Evolutionary conservation across 2,113 vertebrate species (phyloP).

Genomic region (Bettongia penicillata): DNA sequence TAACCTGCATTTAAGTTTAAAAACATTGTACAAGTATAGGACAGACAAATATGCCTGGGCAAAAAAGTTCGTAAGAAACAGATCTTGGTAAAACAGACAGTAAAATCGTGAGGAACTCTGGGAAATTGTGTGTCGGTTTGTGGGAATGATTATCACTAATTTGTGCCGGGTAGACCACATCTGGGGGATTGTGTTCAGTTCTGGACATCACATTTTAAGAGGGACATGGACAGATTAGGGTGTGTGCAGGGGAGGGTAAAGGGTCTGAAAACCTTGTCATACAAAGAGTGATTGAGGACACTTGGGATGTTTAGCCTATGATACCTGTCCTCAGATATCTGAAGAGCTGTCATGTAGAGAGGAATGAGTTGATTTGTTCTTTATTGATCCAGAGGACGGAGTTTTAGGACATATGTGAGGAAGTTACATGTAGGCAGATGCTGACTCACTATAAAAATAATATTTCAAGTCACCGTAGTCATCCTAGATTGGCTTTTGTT

Average conservation of each 20-base stretch:
- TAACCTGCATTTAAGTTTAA: not conserved
- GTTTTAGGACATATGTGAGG: not conserved
- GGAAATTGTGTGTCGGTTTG: not conserved
- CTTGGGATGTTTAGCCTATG: not conserved
- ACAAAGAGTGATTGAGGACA: not conserved
- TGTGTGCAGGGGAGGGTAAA: not conserved
- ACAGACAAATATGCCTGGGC: not conserved
- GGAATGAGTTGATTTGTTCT: not conserved
- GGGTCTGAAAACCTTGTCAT: not conserved
- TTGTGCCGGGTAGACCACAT: not conserved
- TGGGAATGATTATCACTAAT: not conserved
- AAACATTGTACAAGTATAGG: not conserved
- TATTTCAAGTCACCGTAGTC: not conserved
- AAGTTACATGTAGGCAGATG: not conserved
- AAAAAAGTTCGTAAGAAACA: not conserved
- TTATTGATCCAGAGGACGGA: not conserved
- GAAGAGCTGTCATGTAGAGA: not conserved
- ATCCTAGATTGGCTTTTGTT: not conserved
- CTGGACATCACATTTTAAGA: not conserved
- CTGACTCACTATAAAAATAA: not conserved
- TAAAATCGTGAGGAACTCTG: not conserved
- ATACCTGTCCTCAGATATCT: not conserved
- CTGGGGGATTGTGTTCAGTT: not conserved
- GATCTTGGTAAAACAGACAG: not conserved
- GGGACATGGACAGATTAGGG: not conserved